Percentiles rank a stretch among this genome's conserved stretches.
These are phyloP conservation scores for Pangasianodon gigas DNA, from an alignment of 2,113 vertebrate species.

Conservation along the genomic window DNA sequence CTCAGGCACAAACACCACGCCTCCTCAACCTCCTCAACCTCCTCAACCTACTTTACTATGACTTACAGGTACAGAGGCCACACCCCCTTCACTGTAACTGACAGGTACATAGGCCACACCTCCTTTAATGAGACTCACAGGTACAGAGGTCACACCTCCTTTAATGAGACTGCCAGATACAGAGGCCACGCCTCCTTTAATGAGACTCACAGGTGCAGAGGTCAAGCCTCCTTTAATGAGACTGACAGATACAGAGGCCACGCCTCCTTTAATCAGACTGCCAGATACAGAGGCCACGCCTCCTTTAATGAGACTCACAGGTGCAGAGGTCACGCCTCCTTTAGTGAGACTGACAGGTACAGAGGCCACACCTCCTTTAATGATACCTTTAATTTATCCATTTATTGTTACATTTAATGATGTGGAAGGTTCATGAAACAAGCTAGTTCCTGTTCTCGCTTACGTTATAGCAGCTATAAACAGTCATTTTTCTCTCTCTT, in stretches of 20 bases:
- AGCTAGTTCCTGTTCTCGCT: too few relatives aligned
- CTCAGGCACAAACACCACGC: not conserved
- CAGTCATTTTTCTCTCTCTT: too few relatives aligned
- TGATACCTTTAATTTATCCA: not conserved
- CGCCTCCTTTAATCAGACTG: not conserved
- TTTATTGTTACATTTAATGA: too few relatives aligned
- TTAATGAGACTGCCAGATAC: not conserved
- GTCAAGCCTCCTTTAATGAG: not conserved
- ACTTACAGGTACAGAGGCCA: not conserved
- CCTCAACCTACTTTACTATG: not conserved
- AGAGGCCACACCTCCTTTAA: too few relatives aligned
- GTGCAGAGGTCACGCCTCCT: too few relatives aligned
- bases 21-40: not conserved
- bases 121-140: not conserved
- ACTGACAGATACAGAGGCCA: not conserved
- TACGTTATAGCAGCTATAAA: too few relatives aligned
- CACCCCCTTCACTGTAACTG: not conserved
- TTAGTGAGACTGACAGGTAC: too few relatives aligned
- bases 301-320: too few relatives aligned
- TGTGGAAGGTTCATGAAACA: too few relatives aligned
- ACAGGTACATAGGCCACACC: not conserved
- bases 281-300: not conserved
- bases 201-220: not conserved
- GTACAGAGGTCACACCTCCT: not conserved
- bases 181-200: not conserved